Evolutionary conservation across 2,888 invertebrate species (phyloP).

Genomic region (Agriotes lineatus): DNA sequence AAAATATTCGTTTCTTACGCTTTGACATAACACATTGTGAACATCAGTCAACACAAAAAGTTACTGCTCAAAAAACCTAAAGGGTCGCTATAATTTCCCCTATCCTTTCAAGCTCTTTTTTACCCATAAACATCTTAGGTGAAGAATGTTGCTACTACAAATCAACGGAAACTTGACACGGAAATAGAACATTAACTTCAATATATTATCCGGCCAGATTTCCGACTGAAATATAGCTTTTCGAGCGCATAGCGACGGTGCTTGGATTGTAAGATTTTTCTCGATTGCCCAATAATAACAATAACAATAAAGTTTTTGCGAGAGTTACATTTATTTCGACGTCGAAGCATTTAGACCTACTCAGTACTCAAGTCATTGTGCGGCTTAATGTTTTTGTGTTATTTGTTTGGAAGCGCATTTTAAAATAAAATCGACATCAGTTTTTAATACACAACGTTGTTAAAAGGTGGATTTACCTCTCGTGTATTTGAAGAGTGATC

Average conservation of each 20-base stretch:
- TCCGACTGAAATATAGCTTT: slow-evolving; percentile 26
- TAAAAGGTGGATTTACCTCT: too few species aligned
- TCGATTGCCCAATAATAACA: neutral
- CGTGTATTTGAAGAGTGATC: too few species aligned
- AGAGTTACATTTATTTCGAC: neutral
- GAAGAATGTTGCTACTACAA: slow-evolving; percentile 27
- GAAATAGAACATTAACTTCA: slow-evolving; percentile 33
- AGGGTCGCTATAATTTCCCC: neutral
- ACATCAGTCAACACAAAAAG: too few species aligned
- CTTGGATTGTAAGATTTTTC: slow-evolving; percentile 1
- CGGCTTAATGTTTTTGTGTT: too few species aligned
- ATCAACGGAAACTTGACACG: slow-evolving; percentile 36
- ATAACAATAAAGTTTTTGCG: neutral
- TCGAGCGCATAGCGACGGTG: neutral
- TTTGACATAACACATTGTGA: too few species aligned
- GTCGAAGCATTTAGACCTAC: too few species aligned
- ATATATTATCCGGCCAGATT: slow-evolving; percentile 37
- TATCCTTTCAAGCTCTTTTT: neutral
- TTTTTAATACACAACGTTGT: too few species aligned
- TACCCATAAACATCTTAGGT: slow-evolving; percentile 18
- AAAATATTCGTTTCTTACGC: too few species aligned
- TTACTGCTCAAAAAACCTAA: neutral
- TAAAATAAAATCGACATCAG: too few species aligned
- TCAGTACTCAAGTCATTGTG: too few species aligned
- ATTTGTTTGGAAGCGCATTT: too few species aligned